Evolutionary conservation across 2,888 invertebrate species (phyloP), one percentile per base, ranked within the genome.

Genomic region (Coelopa pilipes): DNA sequence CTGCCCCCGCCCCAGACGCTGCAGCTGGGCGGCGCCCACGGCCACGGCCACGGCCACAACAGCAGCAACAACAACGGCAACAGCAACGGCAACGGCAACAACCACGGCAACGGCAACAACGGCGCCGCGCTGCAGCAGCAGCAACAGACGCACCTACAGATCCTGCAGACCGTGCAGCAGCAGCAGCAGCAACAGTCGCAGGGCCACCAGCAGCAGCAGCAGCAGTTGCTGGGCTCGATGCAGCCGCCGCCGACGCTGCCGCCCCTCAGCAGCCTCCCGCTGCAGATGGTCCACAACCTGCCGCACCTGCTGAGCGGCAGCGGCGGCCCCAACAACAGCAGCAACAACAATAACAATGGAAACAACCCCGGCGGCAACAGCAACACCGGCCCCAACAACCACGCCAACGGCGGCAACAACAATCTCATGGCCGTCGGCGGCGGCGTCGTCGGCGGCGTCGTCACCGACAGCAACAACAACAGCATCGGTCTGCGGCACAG

Each of bases 271-370:
- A 84, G 81, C 72, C 76, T 87, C 76, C 88, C 88, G 9, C 76
- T 88, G 74, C 87, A 87, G 80, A 86, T 87, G 71, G 87, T 87
- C 34, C 86, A 88, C 77, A 86, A 85, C 78, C 80, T 88, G 79
- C 87, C 87, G 24, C 87, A 88, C 77, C 79, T 87, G 74, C 78
- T 86, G 76, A 78, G 80, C 53, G 82, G 67, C 63, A 45, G 60
- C 15, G 62, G 46, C 66, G 65, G 65, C 62, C 45, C 21, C 13
- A 24, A 10, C 21, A 45, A 1, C 65, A 63, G 21, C 73, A 76
- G 57, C 72, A 76, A 72, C 47, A 77, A 65, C 70, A 66, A 60
- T 74, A 72, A 73, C 53, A 74, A 55, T 45, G 5, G 46, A 17
- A 69, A 53, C 55, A 73, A 62, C 67, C 74, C 67, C 46, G 68